These are phyloP conservation scores for Oreochromis mossambicus DNA, from an alignment of 2,797 vertebrate species.

Conservation along the genomic window DNA sequence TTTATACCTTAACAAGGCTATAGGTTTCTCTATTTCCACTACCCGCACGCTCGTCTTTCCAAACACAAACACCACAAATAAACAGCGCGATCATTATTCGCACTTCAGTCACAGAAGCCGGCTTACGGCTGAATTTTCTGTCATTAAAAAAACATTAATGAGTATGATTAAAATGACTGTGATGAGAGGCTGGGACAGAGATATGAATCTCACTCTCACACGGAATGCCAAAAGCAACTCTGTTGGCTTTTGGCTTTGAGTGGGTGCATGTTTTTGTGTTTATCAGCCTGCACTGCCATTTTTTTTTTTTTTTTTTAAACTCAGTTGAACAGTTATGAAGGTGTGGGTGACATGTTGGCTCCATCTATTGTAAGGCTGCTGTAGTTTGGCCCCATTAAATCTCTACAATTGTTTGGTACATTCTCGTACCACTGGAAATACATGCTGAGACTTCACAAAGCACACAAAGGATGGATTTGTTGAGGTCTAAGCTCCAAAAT, in stretches of 20 bases:
- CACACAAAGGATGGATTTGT: not conserved
- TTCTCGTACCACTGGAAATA: not conserved
- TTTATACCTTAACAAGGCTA: slow-evolving; percentile 1
- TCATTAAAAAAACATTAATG: slow-evolving; percentile 67
- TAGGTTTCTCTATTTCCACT: not conserved
- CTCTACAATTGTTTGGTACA: not conserved
- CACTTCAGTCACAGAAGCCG: slow-evolving; percentile 38
- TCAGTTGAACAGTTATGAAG: not conserved
- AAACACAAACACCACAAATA: slow-evolving; percentile 42
- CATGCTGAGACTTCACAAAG: not conserved
- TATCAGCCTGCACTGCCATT: not conserved
- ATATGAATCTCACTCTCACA: slow-evolving; percentile 45
- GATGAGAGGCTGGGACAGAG: slow-evolving; percentile 34
- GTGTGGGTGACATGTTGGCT: not conserved
- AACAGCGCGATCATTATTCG: slow-evolving; percentile 45
- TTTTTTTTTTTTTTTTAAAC: not conserved
- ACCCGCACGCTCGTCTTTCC: not conserved
- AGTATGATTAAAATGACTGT: slow-evolving; percentile 56
- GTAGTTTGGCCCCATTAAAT: not conserved
- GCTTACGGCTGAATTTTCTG: slow-evolving; percentile 37
- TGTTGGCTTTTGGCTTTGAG: slow-evolving; percentile 32
- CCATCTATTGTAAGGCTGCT: not conserved
- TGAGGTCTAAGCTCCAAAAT: not conserved
- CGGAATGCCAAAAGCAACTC: slow-evolving; percentile 43
- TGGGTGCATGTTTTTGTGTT: slow-evolving; percentile 42